phyloP scores from a whole-genome alignment of 1,140 invertebrate species.

The Ceratoteleas bidentatus region DNA sequence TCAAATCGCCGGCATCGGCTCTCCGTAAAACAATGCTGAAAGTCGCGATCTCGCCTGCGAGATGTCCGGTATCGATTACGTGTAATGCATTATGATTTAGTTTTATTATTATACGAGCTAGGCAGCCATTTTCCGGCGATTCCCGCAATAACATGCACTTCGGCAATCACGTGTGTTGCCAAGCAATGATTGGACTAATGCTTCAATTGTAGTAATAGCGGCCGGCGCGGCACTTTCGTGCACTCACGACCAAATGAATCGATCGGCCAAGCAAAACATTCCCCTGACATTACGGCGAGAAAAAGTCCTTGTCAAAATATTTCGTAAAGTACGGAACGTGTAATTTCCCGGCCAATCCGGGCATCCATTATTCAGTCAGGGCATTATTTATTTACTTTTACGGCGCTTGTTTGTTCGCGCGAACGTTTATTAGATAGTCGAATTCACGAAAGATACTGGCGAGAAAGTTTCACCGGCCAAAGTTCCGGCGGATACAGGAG shows the following conservation, averaged over 20 bases:
- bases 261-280: conserved; percentile 56
- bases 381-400: conserved; percentile 44
- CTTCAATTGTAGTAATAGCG: conserved; percentile 63
- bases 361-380: conserved; percentile 22
- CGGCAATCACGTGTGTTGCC: conserved; percentile 56
- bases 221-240: conserved; percentile 57
- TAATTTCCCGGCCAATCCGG: conserved; percentile 41
- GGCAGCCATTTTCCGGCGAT: conserved; percentile 46
- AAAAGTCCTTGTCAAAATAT: conserved; percentile 59
- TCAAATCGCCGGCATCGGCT: too few relatives aligned
- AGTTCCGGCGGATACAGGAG: too few relatives aligned
- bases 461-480: too few relatives aligned
- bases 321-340: conserved; percentile 40
- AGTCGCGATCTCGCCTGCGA: conserved; percentile 5
- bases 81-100: conserved; percentile 52
- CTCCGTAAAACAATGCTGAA: neutral
- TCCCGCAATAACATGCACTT: conserved; percentile 57
- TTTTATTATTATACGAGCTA: conserved; percentile 46
- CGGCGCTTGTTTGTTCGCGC: conserved; percentile 23
- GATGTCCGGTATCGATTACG: conserved; percentile 48
- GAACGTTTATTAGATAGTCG: conserved; percentile 1
- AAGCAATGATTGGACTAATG: conserved; percentile 62
- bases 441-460: conserved; percentile 2
- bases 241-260: conserved; percentile 58
- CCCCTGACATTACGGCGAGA: conserved; percentile 36